Base-by-base conservation (phyloP, 1,140 invertebrate species). In the Drosophila sp. region DNA sequence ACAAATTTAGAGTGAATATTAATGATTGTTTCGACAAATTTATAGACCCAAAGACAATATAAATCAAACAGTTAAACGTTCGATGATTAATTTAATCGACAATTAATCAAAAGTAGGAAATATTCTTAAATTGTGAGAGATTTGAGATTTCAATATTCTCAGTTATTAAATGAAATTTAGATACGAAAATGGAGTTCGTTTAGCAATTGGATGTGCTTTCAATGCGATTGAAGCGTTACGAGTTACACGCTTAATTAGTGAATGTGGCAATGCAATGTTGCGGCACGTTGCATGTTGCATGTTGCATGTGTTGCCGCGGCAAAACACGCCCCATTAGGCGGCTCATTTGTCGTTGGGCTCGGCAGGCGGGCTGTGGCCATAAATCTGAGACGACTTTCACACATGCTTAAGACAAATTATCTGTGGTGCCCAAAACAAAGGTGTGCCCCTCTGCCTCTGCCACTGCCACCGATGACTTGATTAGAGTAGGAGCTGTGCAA, bases 341-440 rank as follows among this genome's bases (percentile, higher is more conserved):
- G 75, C 71, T 80, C 82, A 86, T 86, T 86, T 86, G 78, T 82
- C 72, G 76, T 61, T 57, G 46, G 27, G 70, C 72, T 13, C 72
- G 45, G 58, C 76, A 18, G 48, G 63, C 50, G 51, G 36, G 46
- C 14, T 21, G 40, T 25, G 25, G n/a, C 48, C 82, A 82, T 87
- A 89, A 87, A 76, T 89, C 83, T 79, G 76, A 77, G 76, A 73
- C 84, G 83, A 89, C 84, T 89, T 89, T 89, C 84, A 89, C 83
- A 89, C 83, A 89, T 89, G 79, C 72, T 89, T 89, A 83, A 89
- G 83, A 83, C 75, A 89, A 89, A 89, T 89, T 71, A 77, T 87
- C 72, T 72, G 64, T 76, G 76, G 75, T 67, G 13, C 32, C 7
- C 67, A 79, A 86, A 87, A 87, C 78, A 87, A 89, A 62, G 78